Conservation (phyloP, 1,140 invertebrate genomes). For the Cydia pomonella region DNA sequence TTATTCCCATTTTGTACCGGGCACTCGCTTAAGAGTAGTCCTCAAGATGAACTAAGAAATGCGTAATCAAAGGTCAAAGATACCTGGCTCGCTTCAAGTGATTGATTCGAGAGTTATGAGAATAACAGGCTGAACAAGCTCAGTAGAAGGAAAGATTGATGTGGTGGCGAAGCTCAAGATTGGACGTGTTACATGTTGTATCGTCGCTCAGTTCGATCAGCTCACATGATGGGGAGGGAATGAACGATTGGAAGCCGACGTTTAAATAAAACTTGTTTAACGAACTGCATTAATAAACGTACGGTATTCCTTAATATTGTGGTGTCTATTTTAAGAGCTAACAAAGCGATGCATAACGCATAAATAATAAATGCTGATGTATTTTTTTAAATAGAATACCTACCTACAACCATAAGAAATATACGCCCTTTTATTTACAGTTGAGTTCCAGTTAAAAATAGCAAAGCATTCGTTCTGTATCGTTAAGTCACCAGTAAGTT, state of each 20-base stretch:
- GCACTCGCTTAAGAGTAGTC: not conserved
- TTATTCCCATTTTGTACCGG: not conserved
- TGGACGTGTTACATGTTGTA: not conserved
- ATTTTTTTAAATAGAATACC: not conserved
- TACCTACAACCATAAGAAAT: not conserved
- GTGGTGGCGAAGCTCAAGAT: conserved; percentile 12
- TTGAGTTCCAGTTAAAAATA: conserved; percentile 27
- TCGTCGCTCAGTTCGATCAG: conserved; percentile 6
- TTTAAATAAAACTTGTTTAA: not conserved
- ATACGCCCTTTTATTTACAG: conserved; percentile 6
- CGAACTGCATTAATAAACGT: not conserved
- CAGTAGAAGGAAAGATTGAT: conserved; percentile 7
- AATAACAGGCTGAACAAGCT: not conserved
- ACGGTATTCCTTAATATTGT: not conserved
- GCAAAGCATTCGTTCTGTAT: conserved; percentile 16
- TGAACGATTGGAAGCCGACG: conserved; percentile 7
- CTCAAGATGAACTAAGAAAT: not conserved
- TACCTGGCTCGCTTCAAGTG: not conserved
- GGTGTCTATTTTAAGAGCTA: not conserved
- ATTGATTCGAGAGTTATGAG: not conserved
- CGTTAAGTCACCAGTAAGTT: conserved; percentile 34
- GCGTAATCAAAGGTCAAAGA: not conserved
- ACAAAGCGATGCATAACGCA: not conserved
- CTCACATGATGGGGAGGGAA: not conserved
- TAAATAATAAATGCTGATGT: conserved; percentile 5